Evolutionary conservation across 2,888 invertebrate species (phyloP).

Genomic region (Archips xylosteana): DNA sequence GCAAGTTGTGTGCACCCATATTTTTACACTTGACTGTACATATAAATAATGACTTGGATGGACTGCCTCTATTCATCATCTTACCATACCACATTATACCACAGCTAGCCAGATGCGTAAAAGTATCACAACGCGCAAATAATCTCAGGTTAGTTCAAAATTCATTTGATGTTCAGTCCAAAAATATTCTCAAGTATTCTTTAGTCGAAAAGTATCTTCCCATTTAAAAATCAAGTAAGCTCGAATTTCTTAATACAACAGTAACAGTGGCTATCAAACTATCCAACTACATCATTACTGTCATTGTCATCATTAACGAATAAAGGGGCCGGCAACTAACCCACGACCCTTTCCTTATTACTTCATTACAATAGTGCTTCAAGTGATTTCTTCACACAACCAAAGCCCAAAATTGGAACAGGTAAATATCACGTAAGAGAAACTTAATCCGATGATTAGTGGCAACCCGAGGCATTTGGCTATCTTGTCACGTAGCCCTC

Average conservation of each 20-base stretch:
- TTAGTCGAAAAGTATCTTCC: too few species aligned
- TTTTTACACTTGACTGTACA: too few species aligned
- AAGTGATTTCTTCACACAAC: slow-evolving; percentile 27
- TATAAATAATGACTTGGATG: too few species aligned
- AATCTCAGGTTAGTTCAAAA: too few species aligned
- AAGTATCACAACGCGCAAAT: too few species aligned
- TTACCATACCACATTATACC: too few species aligned
- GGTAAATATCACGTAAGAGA: slow-evolving; percentile 57
- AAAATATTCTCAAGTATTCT: too few species aligned
- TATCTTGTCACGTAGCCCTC: slow-evolving; percentile 72
- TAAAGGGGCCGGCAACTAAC: not conserved
- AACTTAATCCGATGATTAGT: slow-evolving; percentile 68
- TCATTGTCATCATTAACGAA: slow-evolving; percentile 5
- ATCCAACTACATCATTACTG: not conserved
- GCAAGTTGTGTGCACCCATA: too few species aligned
- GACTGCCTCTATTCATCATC: too few species aligned
- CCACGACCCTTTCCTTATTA: slow-evolving; percentile 16
- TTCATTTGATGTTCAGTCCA: too few species aligned
- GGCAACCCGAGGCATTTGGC: slow-evolving; percentile 57
- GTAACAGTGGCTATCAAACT: not conserved
- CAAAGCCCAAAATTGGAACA: slow-evolving; percentile 46
- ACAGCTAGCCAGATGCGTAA: too few species aligned
- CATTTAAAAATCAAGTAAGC: too few species aligned
- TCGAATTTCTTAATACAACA: not conserved
- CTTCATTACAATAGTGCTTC: slow-evolving; percentile 19